phyloP scores from a whole-genome alignment of 2,113 vertebrate species.

The Sylvia atricapilla region DNA sequence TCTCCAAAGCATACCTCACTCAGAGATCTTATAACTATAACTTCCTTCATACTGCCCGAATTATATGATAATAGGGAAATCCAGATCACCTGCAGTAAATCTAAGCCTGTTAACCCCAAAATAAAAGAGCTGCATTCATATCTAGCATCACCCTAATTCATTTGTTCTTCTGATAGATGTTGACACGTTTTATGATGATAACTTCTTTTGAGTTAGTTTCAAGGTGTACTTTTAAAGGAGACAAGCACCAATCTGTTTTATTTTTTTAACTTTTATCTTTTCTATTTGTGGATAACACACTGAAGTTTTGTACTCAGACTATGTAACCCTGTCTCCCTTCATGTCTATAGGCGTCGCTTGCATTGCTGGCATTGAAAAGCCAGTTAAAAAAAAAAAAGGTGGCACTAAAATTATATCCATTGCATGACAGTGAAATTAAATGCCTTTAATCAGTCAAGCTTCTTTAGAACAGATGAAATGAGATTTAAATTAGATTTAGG shows the following conservation, averaged over 20 bases:
- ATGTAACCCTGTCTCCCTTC: neutral
- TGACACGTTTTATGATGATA: neutral
- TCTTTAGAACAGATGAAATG: constrained; percentile 16
- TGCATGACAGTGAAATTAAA: neutral
- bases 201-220: neutral
- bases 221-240: neutral
- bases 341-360: neutral
- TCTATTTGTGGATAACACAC: neutral
- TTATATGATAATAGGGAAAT: neutral
- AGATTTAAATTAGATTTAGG: constrained; percentile 26
- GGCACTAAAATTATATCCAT: neutral
- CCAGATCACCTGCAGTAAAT: neutral
- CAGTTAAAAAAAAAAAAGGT: neutral
- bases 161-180: neutral
- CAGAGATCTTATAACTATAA: neutral
- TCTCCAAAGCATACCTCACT: neutral
- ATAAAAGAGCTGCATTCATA: neutral
- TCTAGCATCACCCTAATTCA: neutral
- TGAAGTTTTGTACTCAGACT: neutral
- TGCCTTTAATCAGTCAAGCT: constrained; percentile 20
- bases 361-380: neutral
- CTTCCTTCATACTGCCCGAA: neutral
- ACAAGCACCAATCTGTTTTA: neutral
- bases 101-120: neutral
- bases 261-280: neutral